Conservation (phyloP, 2,113 vertebrate species). For the Myocastor coypus region DNA sequence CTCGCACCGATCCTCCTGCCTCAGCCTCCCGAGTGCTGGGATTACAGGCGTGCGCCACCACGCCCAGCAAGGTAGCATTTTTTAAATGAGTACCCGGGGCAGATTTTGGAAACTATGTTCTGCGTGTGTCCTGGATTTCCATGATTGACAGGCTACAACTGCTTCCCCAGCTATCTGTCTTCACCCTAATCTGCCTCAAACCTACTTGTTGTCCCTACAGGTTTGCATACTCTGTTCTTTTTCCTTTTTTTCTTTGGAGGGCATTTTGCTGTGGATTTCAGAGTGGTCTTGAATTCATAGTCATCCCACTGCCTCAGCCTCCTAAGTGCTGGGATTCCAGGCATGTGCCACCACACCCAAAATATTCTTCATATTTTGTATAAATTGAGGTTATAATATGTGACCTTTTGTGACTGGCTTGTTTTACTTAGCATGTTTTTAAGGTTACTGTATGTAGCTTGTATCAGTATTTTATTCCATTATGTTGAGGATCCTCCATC, state of each 20-base stretch:
- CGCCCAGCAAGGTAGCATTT: background rate
- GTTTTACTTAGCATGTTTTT: constrained; percentile 53
- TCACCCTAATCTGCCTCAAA: background rate
- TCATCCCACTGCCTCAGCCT: background rate
- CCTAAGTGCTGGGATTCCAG: background rate
- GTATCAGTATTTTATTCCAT: constrained; percentile 6
- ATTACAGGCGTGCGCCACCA: no score
- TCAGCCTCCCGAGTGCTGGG: no score
- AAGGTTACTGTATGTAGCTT: constrained; percentile 6
- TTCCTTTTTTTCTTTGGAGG: background rate
- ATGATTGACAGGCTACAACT: background rate
- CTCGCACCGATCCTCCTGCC: no score
- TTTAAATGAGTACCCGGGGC: background rate
- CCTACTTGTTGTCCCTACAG: background rate
- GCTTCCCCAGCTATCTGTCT: background rate
- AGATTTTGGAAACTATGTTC: background rate
- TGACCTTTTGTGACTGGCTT: constrained; percentile 46
- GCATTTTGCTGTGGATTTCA: background rate
- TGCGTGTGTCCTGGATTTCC: background rate
- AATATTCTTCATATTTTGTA: background rate
- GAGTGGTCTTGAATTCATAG: background rate
- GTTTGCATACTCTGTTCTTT: background rate
- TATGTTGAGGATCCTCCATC: constrained; percentile 1
- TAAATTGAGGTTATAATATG: background rate
- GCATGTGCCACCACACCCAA: background rate